These are phyloP conservation scores for Chelidonichthys spinosus DNA, from an alignment of 2,797 vertebrate genomes.

Conservation along the genomic window DNA sequence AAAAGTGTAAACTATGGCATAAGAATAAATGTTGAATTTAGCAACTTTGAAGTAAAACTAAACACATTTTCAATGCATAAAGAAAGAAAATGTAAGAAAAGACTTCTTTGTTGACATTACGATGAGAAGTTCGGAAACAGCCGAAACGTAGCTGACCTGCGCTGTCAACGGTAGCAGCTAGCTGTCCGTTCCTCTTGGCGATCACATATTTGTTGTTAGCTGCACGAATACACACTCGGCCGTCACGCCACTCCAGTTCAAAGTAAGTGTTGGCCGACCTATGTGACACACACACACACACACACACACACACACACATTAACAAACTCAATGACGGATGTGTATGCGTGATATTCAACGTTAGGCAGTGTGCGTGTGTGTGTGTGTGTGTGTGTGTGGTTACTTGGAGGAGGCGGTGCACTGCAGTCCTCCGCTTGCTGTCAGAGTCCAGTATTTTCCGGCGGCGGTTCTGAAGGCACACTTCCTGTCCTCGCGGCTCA, in stretches of 20 bases:
- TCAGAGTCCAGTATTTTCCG: conserved; percentile 97
- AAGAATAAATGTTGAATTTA: no score
- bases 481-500: conserved; percentile 93
- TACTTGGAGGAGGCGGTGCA: conserved; percentile 93
- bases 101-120: background rate
- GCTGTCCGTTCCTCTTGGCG: conserved; percentile 96
- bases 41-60: background rate
- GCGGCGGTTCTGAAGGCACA: conserved; percentile 93
- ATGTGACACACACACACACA: conserved; percentile 21
- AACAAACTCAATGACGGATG: conserved; percentile 8
- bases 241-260: conserved; percentile 92
- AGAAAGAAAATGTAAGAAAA: background rate
- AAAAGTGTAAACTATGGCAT: no score
- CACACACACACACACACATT: background rate
- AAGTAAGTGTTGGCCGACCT: conserved; percentile 93
- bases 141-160: conserved; percentile 82
- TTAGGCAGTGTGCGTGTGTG: conserved; percentile 25
- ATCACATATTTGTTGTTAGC: conserved; percentile 93
- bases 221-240: conserved; percentile 90
- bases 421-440: conserved; percentile 91
- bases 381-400: conserved; percentile 51
- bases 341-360: background rate
- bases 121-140: background rate
- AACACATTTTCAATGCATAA: background rate
- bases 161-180: conserved; percentile 91